These are phyloP conservation scores for Campylomormyrus tamandua DNA, from an alignment of 2,113 vertebrate genomes.

Conservation along the genomic window DNA sequence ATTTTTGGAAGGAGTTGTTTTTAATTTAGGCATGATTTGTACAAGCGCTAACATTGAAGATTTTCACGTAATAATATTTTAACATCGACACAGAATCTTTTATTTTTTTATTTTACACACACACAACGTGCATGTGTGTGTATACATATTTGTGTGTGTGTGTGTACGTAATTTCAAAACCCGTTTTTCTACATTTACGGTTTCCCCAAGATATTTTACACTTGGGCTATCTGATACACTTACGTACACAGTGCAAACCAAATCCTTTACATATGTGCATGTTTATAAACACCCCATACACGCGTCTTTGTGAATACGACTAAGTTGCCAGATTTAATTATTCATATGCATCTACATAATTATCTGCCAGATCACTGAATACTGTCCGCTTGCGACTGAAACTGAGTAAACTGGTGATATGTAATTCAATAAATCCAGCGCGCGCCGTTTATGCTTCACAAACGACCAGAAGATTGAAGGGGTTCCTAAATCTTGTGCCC, in stretches of 20 bases:
- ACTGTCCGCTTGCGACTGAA: background rate
- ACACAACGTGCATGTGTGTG: background rate
- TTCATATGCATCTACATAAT: background rate
- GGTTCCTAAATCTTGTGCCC: constrained; percentile 47
- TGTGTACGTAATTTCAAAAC: background rate
- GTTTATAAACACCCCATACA: constrained; percentile 2
- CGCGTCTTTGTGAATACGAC: background rate
- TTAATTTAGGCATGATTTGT: background rate
- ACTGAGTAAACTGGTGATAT: background rate
- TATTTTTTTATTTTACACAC: background rate
- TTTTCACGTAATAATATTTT: background rate
- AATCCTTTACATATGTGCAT: background rate
- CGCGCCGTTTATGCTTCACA: constrained; percentile 4
- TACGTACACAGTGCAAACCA: background rate
- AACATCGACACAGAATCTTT: background rate
- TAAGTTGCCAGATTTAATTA: background rate
- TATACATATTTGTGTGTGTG: background rate
- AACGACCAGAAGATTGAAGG: constrained; percentile 14
- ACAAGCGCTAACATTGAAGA: background rate
- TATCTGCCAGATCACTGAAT: background rate
- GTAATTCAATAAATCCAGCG: constrained; percentile 1
- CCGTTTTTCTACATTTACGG: background rate
- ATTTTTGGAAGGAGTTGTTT: background rate
- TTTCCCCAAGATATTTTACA: background rate
- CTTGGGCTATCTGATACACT: background rate